A percentile compares a stretch with the other conserved stretches of the same genome.
Evolutionary conservation across 1,140 invertebrate species (phyloP).

Genomic region (Microplitis mediator): DNA sequence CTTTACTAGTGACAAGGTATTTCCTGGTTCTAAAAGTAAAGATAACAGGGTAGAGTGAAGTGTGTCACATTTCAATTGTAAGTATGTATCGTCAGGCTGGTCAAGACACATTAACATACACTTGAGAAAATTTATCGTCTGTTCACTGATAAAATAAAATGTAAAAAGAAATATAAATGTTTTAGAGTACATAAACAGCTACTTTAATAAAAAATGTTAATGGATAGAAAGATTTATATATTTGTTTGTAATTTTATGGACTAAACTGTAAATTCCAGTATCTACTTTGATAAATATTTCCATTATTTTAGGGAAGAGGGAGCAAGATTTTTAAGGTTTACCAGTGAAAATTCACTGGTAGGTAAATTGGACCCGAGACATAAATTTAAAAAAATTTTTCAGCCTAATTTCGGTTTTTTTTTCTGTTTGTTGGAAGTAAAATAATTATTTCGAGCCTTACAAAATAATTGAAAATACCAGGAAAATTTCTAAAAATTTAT

Average conservation of each 20-base stretch:
- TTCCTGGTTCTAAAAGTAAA: conserved; percentile 10
- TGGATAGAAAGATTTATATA: conserved; percentile 1
- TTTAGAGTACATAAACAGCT: not conserved
- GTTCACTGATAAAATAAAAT: not conserved
- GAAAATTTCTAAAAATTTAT: too few species aligned
- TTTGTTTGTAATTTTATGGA: not conserved
- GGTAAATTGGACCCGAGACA: too few species aligned
- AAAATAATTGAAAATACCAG: too few species aligned
- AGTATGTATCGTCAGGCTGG: not conserved
- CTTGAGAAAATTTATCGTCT: conserved; percentile 13
- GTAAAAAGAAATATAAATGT: not conserved
- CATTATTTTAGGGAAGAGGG: too few species aligned
- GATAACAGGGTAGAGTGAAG: conserved; percentile 2
- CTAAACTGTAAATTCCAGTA: not conserved
- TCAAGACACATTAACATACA: conserved; percentile 5
- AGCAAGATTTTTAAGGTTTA: too few species aligned
- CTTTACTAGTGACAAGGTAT: conserved; percentile 19
- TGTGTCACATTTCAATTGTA: conserved; percentile 12
- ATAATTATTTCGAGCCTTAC: too few species aligned
- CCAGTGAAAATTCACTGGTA: too few species aligned
- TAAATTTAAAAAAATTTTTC: too few species aligned
- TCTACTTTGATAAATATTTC: not conserved
- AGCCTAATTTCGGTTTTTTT: too few species aligned
- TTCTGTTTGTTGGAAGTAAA: too few species aligned
- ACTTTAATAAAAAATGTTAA: not conserved